Evolutionary conservation across 1,140 invertebrate species (phyloP).

Genomic region (Drosophila ogumai): DNA sequence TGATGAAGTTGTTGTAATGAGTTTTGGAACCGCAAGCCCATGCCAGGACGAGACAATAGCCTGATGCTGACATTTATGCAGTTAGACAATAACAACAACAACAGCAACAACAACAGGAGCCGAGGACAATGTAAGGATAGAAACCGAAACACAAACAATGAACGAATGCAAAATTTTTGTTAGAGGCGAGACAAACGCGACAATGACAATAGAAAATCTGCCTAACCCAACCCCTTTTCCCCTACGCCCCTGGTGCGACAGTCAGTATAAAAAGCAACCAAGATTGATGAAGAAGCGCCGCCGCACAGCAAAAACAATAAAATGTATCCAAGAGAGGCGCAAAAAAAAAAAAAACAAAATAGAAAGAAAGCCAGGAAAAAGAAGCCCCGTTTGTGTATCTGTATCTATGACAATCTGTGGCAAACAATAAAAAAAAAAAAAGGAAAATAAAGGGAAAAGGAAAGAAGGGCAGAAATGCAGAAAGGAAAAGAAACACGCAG

Average conservation of each 20-base stretch:
- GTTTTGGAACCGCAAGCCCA: conserved; percentile 31
- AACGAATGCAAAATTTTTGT: conserved; percentile 41
- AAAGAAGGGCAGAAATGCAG: conserved; percentile 32
- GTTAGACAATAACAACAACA: conserved; percentile 67
- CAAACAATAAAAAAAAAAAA: conserved; percentile 36
- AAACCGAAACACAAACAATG: conserved; percentile 58
- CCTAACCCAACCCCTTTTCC: conserved; percentile 20
- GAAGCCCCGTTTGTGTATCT: conserved; percentile 39
- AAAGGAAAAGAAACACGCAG: conserved; percentile 38
- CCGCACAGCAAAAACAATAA: conserved; percentile 67
- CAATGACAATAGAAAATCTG: conserved; percentile 56
- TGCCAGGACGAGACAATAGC: conserved; percentile 48
- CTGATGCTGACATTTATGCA: conserved; percentile 80
- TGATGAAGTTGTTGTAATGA: conserved; percentile 40
- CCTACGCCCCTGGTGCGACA: conserved; percentile 24
- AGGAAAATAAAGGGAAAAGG: background rate
- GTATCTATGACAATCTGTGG: conserved; percentile 60
- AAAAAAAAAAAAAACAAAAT: conserved; percentile 13
- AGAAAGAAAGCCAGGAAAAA: conserved; percentile 9
- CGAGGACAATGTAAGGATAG: conserved; percentile 11
- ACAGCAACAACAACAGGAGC: conserved; percentile 56
- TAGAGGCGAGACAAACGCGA: conserved; percentile 54
- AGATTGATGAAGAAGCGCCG: conserved; percentile 75
- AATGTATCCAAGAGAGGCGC: conserved; percentile 57
- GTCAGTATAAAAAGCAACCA: conserved; percentile 65